These are phyloP conservation scores for Acanthococcus lagerstroemiae DNA, from an alignment of 2,888 invertebrate species.

Conservation along the genomic window DNA sequence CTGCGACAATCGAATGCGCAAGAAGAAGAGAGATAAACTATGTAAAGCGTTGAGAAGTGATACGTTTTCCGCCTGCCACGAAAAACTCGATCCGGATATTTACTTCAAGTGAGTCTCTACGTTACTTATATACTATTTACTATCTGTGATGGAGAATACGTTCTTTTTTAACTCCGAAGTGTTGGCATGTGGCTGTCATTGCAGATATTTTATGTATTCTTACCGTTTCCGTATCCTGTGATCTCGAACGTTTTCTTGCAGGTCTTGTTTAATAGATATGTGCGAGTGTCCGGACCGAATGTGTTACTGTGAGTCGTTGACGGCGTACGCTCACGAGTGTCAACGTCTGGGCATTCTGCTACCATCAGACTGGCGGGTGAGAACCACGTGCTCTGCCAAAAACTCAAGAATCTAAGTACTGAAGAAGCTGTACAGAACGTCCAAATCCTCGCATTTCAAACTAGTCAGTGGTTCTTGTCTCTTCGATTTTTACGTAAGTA, in stretches of 20 bases:
- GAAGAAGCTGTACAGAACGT: slow-evolving; percentile 10
- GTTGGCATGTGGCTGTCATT: no score
- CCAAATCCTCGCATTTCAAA: slow-evolving; percentile 25
- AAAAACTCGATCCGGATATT: slow-evolving; percentile 65
- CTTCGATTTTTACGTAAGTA: slow-evolving; percentile 11
- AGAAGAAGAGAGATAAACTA: slow-evolving; percentile 40
- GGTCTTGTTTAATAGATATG: slow-evolving; percentile 75
- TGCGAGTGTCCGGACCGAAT: slow-evolving; percentile 68
- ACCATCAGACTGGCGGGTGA: slow-evolving; percentile 55
- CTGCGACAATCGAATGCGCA: slow-evolving; percentile 41
- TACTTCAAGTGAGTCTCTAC: slow-evolving; percentile 62
- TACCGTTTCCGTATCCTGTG: not conserved
- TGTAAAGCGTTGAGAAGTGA: slow-evolving; percentile 48
- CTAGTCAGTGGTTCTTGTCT: slow-evolving; percentile 31
- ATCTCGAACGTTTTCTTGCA: slow-evolving; percentile 36
- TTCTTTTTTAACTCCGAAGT: no score
- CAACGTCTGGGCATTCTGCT: slow-evolving; percentile 62
- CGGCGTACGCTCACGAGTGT: slow-evolving; percentile 82
- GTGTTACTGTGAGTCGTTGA: slow-evolving; percentile 83
- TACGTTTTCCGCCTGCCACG: slow-evolving; percentile 65
- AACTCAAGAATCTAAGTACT: slow-evolving; percentile 22
- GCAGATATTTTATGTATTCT: not conserved
- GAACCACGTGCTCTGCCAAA: slow-evolving; percentile 52
- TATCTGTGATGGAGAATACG: no score
- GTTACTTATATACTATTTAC: no score